Base-by-base conservation (phyloP, 2,113 vertebrate species). In the Paramisgurnus dabryanus region DNA sequence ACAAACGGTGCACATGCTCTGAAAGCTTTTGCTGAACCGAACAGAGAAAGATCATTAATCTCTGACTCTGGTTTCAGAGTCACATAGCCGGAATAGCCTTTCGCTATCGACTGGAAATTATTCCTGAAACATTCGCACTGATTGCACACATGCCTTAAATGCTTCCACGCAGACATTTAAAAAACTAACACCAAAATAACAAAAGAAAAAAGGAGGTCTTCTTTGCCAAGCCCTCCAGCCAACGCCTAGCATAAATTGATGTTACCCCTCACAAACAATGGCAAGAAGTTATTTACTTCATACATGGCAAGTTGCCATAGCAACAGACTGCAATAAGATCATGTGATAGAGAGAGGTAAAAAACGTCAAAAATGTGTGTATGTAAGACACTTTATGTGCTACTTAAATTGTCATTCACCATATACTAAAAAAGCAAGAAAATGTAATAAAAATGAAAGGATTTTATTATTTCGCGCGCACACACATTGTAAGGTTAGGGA, bases 361-460 rank as follows among this genome's bases (percentile, higher is more conserved):
- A 61, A 77, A 49, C 79, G 63, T n/a, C 76, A 80, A 76, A 86
- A 78, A 83, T 76, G 49, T 6, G 57, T 45, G 34, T 43, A 53
- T 69, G 17, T 17, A 47, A 65, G n/a, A 22, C 22, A 41, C 40
- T 34, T 4, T 22, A 64, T 86, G 61, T 89, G 88, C 82, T 86
- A 91, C 88, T 91, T 90, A 89, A 84, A 87, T 80, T 43, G 58
- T 49, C 80, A 58, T 72, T 40, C 50, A 79, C 81, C 77, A 82
- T 55, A 75, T 22, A 27, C 39, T 3, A 71, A 80, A 79, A 78
- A 86, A 82, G 61, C 79, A 9, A 73, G 4, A 22, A 49, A 76
- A 41, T 49, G 72, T 79, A 74, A 72, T 39, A 40, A 40, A 57
- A 60, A 47, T 67, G 67, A 80, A 70, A 45, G 17, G 71, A n/a